Conservation (phyloP, 2,113 vertebrate species). For the Noctilio leporinus region DNA sequence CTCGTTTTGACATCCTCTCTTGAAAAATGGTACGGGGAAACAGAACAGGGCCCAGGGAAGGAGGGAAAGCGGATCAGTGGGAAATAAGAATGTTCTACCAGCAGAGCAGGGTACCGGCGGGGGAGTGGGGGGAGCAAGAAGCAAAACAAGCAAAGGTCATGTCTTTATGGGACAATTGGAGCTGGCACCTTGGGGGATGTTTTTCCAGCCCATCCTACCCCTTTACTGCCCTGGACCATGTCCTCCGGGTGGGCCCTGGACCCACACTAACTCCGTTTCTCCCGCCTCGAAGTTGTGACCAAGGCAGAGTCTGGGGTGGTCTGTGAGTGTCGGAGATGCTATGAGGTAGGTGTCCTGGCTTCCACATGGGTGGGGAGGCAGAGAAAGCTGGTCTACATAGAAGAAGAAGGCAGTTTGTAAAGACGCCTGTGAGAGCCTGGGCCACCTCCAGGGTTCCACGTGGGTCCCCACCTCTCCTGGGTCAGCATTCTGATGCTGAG, state of each 20-base stretch:
- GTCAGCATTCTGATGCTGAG: not conserved
- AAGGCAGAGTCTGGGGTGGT: not conserved
- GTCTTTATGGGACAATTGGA: not conserved
- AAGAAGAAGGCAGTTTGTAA: not conserved
- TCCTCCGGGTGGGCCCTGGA: not conserved
- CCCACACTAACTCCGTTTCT: not conserved
- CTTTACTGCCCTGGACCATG: fast-evolving
- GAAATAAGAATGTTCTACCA: not conserved
- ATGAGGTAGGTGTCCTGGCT: not conserved
- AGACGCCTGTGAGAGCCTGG: not conserved
- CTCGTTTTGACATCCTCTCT: not conserved
- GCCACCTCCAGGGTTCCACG: not conserved
- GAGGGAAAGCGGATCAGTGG: not conserved
- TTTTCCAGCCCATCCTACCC: not conserved
- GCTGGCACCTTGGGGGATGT: not conserved
- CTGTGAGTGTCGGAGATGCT: not conserved
- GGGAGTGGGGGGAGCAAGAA: not conserved
- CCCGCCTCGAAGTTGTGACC: not conserved
- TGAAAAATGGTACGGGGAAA: not conserved
- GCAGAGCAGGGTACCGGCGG: no score
- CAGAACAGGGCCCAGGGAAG: not conserved
- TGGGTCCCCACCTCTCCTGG: not conserved
- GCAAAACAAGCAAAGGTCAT: not conserved
- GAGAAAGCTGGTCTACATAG: not conserved
- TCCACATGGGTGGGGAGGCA: fast-evolving